These are phyloP conservation scores for Philotrypesis tridentata DNA, from an alignment of 1,140 invertebrate species.

Conservation along the genomic window DNA sequence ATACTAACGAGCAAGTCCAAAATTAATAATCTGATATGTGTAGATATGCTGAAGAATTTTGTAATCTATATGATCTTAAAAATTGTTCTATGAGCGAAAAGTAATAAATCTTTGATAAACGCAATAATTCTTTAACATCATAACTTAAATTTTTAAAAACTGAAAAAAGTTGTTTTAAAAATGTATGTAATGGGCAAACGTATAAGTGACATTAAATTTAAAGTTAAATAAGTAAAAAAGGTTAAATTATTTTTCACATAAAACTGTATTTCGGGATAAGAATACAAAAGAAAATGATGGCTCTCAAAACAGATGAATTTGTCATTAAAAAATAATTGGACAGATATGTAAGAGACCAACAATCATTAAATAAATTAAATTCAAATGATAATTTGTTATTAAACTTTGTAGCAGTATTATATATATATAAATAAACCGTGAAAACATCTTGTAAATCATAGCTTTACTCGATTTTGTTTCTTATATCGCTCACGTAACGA, in stretches of 20 bases:
- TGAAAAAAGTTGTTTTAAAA: too few species aligned
- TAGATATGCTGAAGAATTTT: too few species aligned
- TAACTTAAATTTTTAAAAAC: too few species aligned
- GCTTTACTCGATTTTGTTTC: slow-evolving; percentile 61
- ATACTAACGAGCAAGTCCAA: too few species aligned
- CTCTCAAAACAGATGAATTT: neutral
- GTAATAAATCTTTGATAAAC: too few species aligned
- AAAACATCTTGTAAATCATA: slow-evolving; percentile 64
- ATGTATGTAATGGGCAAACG: too few species aligned
- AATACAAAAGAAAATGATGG: slow-evolving; percentile 2
- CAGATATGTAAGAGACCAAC: neutral
- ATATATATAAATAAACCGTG: slow-evolving; percentile 52
- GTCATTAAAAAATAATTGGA: neutral
- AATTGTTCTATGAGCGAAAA: too few species aligned
- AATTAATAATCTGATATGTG: too few species aligned
- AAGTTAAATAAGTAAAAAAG: neutral
- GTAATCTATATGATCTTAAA: too few species aligned
- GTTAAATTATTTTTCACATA: neutral
- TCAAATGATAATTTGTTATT: neutral
- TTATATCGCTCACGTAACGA: slow-evolving; percentile 55
- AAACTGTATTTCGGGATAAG: neutral
- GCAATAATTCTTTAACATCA: too few species aligned
- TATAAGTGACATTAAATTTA: too few species aligned
- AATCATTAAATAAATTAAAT: neutral
- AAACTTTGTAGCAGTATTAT: neutral